phyloP scores from a whole-genome alignment of 2,113 vertebrate species.

The Brachyhypopomus occidentalis region DNA sequence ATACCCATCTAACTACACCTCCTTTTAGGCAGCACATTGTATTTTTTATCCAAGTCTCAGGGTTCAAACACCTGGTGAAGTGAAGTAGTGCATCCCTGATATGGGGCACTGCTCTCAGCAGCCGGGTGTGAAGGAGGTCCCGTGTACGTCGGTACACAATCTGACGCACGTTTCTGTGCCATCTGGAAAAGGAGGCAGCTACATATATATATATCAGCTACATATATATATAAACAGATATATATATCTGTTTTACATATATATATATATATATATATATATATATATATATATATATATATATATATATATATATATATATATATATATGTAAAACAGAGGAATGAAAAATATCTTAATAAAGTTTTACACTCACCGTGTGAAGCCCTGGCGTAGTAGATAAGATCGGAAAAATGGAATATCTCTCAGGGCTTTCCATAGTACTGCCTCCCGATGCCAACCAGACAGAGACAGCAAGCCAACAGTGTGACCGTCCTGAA shows the following conservation, averaged over 20 bases:
- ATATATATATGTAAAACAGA: no score
- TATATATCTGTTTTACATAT: no score
- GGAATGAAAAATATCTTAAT: not conserved
- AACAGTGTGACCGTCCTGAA: slow-evolving; percentile 69
- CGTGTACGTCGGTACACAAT: slow-evolving; percentile 54
- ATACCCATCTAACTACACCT: no score
- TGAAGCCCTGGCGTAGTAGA: slow-evolving; percentile 71
- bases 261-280: no score
- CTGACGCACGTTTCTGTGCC: slow-evolving; percentile 65
- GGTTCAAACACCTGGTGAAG: slow-evolving; percentile 68
- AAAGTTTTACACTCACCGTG: slow-evolving; percentile 61
- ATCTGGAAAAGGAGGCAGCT: slow-evolving; percentile 64
- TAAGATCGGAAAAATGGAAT: slow-evolving; percentile 78
- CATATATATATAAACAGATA: no score
- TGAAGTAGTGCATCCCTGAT: slow-evolving; percentile 77
- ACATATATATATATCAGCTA: no score
- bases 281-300: no score
- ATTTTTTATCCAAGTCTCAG: not conserved
- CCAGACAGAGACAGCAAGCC: slow-evolving; percentile 67
- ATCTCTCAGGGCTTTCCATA: slow-evolving; percentile 75
- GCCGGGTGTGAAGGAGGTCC: slow-evolving; percentile 57
- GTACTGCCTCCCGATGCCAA: slow-evolving; percentile 75
- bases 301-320: no score
- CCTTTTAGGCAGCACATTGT: no score
- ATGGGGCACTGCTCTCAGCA: slow-evolving; percentile 77